Evolutionary conservation across 92 coral and sea anemone genomes (phyloP), one percentile per base, ranked within the genome.

Genomic region (Porites cylindrica): DNA sequence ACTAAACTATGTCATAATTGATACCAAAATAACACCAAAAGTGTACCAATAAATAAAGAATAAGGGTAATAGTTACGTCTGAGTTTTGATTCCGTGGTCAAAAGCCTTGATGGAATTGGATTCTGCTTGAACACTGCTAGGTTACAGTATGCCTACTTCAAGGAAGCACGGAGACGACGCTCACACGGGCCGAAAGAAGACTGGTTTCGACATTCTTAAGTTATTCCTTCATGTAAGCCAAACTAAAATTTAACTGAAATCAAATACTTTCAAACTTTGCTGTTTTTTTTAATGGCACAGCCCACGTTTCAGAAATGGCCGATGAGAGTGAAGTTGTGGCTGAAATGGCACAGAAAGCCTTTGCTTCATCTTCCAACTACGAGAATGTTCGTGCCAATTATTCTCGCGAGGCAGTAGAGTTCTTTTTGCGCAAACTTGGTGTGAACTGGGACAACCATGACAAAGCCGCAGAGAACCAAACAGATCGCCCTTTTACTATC

Each of bases 361-460:
- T 77, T 77, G 52, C 68, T 58, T 60, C 68, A 60, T 64, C 81
- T 18, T 6, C 66, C 2, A 77, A 60, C 51, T 93, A 93, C 69
- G 96, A 93, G 65, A 62, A 84, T 47, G 94, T 93, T 10, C 85
- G 96, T 50, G 92, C 94, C 3, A 73, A 43, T 0, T 91, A 91
- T 72, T 77, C 92, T 47, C 54, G 70, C 64, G 94, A 91, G 67
- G 91, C 86, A 54, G 96, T 93, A 18, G 86, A 93, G 67, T 52
- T 85, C 20, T 62, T 93, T 19, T 21, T 93, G 79, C 71, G 66
- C 51, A 91, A 88, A 26, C 66, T 88, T 47, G 92, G 94, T 23
- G 86, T 90, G 20, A 51, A 72, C 47, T 4, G 47, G 47, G 47
- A 38, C 50, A 86, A 75, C 8, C 69, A 91, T 80, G 68, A 88